Base-by-base conservation (phyloP, 2,113 vertebrate genomes). In the Entomyzon cyanotis region DNA sequence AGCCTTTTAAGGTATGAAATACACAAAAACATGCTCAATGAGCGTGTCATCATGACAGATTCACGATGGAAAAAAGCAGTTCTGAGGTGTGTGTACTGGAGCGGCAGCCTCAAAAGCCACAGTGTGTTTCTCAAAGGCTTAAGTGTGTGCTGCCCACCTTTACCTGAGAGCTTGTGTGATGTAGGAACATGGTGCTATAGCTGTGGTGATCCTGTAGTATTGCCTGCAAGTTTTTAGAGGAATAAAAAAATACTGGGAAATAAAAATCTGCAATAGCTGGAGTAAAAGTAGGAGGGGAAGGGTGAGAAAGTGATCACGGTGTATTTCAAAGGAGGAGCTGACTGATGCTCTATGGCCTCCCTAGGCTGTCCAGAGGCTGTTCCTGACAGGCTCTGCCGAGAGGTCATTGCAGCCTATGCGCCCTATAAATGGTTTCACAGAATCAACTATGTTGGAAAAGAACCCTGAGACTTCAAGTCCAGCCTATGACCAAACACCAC, bases 121-220 rank as follows among this genome's bases (percentile, higher is more conserved):
- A 1, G 12, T 2, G 9, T 3, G 42, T 30, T 59, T 42, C 44
- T 50, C 50, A 30, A 20, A 42, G 52, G 62, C 18, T 28, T 2
- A 5, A 4, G 6, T 1, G 24, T 4, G 35, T 10, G 65, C 53
- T 70, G 44, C 37, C 47, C 50, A 9, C 22, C 31, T 16, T 20
- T 4, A 25, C 2, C 28, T 18, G 17, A 28, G 3, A 6, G 4
- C 12, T 18, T 1, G 2, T 0, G 9, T 2, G 41, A 2, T 3
- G 24, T 2, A 10, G 39, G 20, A 18, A 25, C 22, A 3, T 0
- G 2, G 17, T 5, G 55, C 50, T 22, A 1, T 1, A 27, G 63
- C 27, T 15, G 28, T 2, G 24, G 14, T 2, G 10, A 0, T 49
- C 17, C 69, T 52, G 37, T 3, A 9, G 10, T 6, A 8, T 15